Percentiles rank a stretch among this genome's conserved stretches.
These are phyloP conservation scores for Eledona agricola DNA, from an alignment of 2,888 invertebrate species.

Conservation along the genomic window DNA sequence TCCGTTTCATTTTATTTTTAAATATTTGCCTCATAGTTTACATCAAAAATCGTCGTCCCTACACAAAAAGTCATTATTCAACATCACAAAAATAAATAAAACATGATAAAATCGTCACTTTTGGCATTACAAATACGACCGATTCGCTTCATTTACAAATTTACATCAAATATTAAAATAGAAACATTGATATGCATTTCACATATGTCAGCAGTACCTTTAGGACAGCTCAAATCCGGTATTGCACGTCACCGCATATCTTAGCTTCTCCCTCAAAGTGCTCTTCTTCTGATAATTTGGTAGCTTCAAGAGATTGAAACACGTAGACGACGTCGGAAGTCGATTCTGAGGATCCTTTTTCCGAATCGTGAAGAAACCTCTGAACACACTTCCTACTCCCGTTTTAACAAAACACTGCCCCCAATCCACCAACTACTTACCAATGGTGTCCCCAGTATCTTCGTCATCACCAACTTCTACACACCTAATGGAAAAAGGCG, in stretches of 20 bases:
- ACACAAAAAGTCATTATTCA: too few species aligned
- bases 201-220: slow-evolving; percentile 43
- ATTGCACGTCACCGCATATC: slow-evolving; percentile 97
- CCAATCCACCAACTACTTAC: slow-evolving; percentile 59
- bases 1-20: too few species aligned
- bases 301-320: slow-evolving; percentile 96
- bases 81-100: too few species aligned
- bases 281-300: slow-evolving; percentile 98
- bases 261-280: slow-evolving; percentile 92
- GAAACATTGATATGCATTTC: slow-evolving; percentile 23
- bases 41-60: too few species aligned
- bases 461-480: slow-evolving; percentile 99
- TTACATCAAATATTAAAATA: slow-evolving; percentile 21
- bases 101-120: background rate
- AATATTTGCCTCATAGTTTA: too few species aligned
- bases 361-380: slow-evolving; percentile 97
- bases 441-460: slow-evolving; percentile 87
- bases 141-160: background rate
- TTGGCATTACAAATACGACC: background rate
- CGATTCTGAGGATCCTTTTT: slow-evolving; percentile 94
- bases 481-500: slow-evolving; percentile 97
- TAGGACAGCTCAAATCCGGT: slow-evolving; percentile 99
- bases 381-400: slow-evolving; percentile 86
- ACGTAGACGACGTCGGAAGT: slow-evolving; percentile 98
- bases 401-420: slow-evolving; percentile 5